Conservation (phyloP, 2,113 vertebrate genomes). For the Nanger granti region DNA sequence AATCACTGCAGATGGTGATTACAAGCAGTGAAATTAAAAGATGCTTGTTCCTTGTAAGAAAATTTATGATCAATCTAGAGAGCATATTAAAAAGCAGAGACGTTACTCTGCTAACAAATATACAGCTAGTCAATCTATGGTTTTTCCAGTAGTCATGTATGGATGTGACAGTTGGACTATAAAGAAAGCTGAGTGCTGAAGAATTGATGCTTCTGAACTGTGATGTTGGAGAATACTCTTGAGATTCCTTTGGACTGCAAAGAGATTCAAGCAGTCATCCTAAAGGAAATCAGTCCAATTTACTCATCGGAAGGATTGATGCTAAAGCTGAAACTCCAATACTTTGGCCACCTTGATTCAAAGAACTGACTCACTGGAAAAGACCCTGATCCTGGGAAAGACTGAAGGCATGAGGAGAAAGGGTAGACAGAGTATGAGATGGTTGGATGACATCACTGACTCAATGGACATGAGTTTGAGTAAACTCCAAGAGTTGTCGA, state of each 20-base stretch:
- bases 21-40: neutral
- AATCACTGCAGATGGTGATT: neutral
- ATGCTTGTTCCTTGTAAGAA: neutral
- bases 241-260: neutral
- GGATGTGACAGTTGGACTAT: neutral
- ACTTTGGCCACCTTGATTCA: neutral
- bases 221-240: neutral
- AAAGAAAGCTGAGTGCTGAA: neutral
- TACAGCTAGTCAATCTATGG: fast-evolving
- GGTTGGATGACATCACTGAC: neutral
- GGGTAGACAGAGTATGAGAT: neutral
- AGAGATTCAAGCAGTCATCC: neutral
- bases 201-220: neutral
- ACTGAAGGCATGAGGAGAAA: neutral
- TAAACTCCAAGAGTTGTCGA: neutral
- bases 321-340: neutral
- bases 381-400: neutral
- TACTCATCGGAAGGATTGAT: neutral
- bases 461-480: neutral
- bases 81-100: neutral
- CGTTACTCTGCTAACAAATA: neutral
- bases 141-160: neutral
- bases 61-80: neutral
- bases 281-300: neutral
- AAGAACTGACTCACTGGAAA: neutral